These are phyloP conservation scores for Forbesichthys papilliferus DNA, from an alignment of 2,113 vertebrate species.

Conservation along the genomic window DNA sequence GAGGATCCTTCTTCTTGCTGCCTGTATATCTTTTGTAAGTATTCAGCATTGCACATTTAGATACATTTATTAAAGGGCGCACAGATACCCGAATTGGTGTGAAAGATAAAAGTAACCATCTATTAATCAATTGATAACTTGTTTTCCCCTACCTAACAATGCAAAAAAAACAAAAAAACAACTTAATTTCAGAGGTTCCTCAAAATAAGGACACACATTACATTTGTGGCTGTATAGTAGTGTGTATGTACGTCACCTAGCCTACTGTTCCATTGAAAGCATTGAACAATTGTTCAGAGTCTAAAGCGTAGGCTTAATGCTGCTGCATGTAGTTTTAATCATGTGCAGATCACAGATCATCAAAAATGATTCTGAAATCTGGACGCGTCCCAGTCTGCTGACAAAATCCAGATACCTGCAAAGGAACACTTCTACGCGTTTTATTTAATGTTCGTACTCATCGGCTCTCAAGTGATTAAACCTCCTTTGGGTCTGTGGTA, in stretches of 20 bases:
- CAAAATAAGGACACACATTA: not conserved
- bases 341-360: slow-evolving; percentile 13
- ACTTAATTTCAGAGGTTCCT: not conserved
- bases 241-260: too few species aligned
- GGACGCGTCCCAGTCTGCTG: slow-evolving; percentile 11
- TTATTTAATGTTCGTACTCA: not conserved
- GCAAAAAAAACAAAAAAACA: too few species aligned
- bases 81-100: not conserved
- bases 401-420: slow-evolving; percentile 30
- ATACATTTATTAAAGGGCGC: not conserved
- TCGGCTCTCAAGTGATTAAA: not conserved
- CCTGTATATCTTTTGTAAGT: slow-evolving; percentile 99
- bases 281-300: slow-evolving; percentile 1
- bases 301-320: slow-evolving; percentile 8
- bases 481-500: slow-evolving; percentile 2
- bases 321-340: slow-evolving; percentile 3
- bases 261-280: not conserved
- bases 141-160: too few species aligned
- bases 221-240: not conserved
- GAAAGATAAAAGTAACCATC: not conserved
- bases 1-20: slow-evolving; percentile 96
- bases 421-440: not conserved
- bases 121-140: not conserved
- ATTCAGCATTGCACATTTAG: not conserved
- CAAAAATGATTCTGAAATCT: not conserved